phyloP scores from a whole-genome alignment of 2,888 invertebrate genomes.

The Caenorhabditis angaria region DNA sequence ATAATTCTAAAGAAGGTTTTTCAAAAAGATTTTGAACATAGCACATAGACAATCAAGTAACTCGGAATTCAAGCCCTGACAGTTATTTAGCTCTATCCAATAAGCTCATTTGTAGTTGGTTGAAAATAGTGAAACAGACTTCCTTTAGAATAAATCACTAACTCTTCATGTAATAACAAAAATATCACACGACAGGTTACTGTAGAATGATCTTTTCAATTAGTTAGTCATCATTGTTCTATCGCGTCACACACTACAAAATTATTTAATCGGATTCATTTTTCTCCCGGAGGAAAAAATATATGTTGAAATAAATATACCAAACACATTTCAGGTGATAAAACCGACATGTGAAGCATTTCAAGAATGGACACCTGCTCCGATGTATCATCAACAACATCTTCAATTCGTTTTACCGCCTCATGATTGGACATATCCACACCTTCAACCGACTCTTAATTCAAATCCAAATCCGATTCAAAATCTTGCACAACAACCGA shows the following conservation, averaged over 20 bases:
- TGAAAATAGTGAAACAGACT: no score
- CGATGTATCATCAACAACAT: constrained; percentile 41
- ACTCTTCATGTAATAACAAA: no score
- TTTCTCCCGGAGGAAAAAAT: background rate
- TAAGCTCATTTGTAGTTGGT: no score
- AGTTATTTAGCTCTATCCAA: no score
- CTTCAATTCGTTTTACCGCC: constrained; percentile 46
- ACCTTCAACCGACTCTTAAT: constrained; percentile 19
- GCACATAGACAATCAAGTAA: no score
- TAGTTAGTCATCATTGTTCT: background rate
- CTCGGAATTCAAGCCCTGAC: no score
- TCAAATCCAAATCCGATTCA: background rate
- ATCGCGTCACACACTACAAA: background rate
- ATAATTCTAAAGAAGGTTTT: no score
- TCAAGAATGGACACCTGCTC: constrained; percentile 50
- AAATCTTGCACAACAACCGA: constrained; percentile 9
- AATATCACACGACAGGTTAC: background rate
- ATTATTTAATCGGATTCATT: background rate
- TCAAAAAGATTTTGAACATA: no score
- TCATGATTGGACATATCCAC: constrained; percentile 47
- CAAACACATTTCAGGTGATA: constrained; percentile 48
- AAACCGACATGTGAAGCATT: constrained; percentile 64
- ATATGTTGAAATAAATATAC: background rate
- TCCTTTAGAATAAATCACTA: background rate
- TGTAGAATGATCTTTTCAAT: background rate